Base-by-base conservation (phyloP, 2,113 vertebrate species). In the Ursus arctos region DNA sequence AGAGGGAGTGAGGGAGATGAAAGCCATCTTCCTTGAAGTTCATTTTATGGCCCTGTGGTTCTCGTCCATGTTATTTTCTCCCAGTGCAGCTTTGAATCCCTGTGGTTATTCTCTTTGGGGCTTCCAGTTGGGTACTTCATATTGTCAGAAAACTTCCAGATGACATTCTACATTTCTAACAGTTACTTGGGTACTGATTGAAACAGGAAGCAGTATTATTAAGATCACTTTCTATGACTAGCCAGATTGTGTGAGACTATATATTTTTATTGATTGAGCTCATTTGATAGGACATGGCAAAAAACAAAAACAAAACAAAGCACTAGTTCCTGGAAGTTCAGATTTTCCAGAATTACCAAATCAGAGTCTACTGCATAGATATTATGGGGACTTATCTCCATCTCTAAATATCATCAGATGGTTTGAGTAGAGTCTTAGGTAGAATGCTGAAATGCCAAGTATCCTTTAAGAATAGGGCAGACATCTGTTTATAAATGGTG, bases 141-240 rank as follows among this genome's bases (percentile, higher is more conserved):
- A 53, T 59, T 91, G 43, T 95, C 72, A 85, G 31, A 88, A 51
- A 88, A 79, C 7, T 79, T 92, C 49, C 74, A 77, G 40, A 82
- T 83, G n/a, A 53, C 57, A 87, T 36, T 19, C 81, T 57, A 18
- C 21, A 53, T 96, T 74, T 93, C 36, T 77, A 4, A 90, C 72
- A 12, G 21, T 93, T 90, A 69, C 84, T 84, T 92, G 26, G n/a
- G 51, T 67, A n/a, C 88, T n/a, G 28, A 79, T 14, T 91, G 47
- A 85, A 91, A 94, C 81, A 63, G 22, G 88, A 93, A 83, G 47
- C 12, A 92, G 24, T 95, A 76, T 88, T 55, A 87, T 4, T 36
- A 49, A 55, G 47, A 28, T 63, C 36, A 40, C 16, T 81, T 95
- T 94, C 33, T 94, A n/a, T 79, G 33, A 49, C 47, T 82, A 47